A percentile compares a stretch with the other conserved stretches of the same genome.
These are phyloP conservation scores for Amazona vittata DNA, from an alignment of 2,113 vertebrate genomes.

Conservation along the genomic window DNA sequence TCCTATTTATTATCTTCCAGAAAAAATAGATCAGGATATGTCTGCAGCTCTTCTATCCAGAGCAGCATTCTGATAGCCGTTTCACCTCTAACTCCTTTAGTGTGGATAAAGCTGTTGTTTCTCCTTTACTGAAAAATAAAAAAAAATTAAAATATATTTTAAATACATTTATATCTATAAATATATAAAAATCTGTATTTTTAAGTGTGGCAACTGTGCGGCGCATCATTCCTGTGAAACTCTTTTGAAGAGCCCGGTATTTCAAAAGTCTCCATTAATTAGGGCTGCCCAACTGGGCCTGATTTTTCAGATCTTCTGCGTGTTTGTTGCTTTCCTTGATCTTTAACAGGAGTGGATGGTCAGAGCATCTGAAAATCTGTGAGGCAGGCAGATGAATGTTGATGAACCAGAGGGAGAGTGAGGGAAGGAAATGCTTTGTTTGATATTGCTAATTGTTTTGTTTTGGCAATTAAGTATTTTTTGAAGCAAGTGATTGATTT, in stretches of 20 bases:
- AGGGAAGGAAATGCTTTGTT: background rate
- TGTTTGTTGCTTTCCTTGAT: background rate
- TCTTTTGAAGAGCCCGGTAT: background rate
- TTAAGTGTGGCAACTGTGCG: background rate
- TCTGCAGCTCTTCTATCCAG: background rate
- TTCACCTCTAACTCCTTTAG: background rate
- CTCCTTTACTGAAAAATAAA: background rate
- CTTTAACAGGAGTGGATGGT: background rate
- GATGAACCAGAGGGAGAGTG: background rate
- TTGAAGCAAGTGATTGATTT: conserved; percentile 47
- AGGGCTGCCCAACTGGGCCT: background rate
- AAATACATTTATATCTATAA: background rate
- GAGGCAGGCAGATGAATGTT: background rate
- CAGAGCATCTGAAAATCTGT: conserved; percentile 7
- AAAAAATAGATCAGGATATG: background rate
- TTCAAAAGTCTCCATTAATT: background rate
- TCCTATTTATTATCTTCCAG: background rate
- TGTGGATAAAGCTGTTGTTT: background rate
- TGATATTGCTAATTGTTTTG: conserved; percentile 48
- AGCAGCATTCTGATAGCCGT: background rate
- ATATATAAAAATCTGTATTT: background rate
- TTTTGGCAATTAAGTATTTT: conserved; percentile 50
- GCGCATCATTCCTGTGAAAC: background rate
- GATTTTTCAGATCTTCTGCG: background rate
- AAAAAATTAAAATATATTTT: background rate